Evolutionary conservation across 1,140 invertebrate species (phyloP).

Genomic region (Palaemon carinicauda): DNA sequence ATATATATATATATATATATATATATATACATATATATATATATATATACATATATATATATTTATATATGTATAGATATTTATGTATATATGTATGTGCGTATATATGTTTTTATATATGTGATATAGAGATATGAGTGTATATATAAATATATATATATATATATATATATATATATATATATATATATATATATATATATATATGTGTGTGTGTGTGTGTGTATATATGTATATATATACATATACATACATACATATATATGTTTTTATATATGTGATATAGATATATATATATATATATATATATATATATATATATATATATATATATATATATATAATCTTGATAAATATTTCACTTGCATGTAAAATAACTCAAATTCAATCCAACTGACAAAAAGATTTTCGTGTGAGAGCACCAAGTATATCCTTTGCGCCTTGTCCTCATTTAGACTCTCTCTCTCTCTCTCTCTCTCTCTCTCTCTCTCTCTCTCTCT

Average conservation of each 20-base stretch:
- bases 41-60: neutral
- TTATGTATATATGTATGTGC: neutral
- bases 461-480: neutral
- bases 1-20: too few relatives aligned
- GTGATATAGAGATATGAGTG: neutral
- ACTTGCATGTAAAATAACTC: neutral
- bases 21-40: neutral
- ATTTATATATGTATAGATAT: neutral
- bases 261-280: too few relatives aligned
- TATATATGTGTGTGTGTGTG: neutral
- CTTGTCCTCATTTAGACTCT: neutral
- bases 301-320: neutral
- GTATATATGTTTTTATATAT: neutral
- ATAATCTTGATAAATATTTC: too few relatives aligned
- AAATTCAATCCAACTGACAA: too few relatives aligned
- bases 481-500: neutral
- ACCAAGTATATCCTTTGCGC: too few relatives aligned
- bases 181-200: neutral
- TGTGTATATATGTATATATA: neutral
- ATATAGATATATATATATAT: too few relatives aligned
- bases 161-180: neutral
- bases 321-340: neutral
- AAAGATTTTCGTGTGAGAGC: neutral
- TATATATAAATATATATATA: neutral
- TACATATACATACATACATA: neutral